Evolutionary conservation across 2,888 invertebrate genomes (phyloP).

Genomic region (Drosophila fungiperda): DNA sequence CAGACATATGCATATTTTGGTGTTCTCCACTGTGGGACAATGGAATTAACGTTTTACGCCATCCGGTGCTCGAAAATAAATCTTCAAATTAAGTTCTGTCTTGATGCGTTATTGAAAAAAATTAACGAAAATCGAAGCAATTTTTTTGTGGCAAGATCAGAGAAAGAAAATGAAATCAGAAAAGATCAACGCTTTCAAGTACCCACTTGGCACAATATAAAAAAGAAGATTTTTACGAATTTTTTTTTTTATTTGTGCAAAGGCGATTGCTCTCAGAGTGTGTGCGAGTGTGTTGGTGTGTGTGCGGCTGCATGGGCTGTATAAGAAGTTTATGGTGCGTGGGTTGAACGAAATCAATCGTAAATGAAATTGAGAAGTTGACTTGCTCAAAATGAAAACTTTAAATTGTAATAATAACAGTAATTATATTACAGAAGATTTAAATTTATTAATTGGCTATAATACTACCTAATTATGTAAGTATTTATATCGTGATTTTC

Average conservation of each 20-base stretch:
- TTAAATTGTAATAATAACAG: not conserved
- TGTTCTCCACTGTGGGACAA: slow-evolving; percentile 60
- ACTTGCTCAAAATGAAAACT: not conserved
- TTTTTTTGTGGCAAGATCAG: slow-evolving; percentile 46
- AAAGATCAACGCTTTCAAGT: slow-evolving; percentile 76
- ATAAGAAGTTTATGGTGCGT: slow-evolving; percentile 32
- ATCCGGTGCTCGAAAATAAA: slow-evolving; percentile 76
- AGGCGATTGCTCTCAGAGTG: slow-evolving; percentile 32
- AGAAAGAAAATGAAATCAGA: slow-evolving; percentile 70
- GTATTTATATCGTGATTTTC: not conserved
- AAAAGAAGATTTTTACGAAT: slow-evolving; percentile 56
- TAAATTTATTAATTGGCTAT: not conserved
- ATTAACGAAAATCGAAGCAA: slow-evolving; percentile 76
- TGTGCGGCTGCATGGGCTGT: slow-evolving; percentile 37
- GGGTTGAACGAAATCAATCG: slow-evolving; percentile 3
- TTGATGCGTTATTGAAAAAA: slow-evolving; percentile 59
- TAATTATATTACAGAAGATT: not conserved
- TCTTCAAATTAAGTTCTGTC: slow-evolving; percentile 72
- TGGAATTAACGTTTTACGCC: slow-evolving; percentile 61
- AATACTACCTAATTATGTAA: not conserved
- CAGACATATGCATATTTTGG: slow-evolving; percentile 14
- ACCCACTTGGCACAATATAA: slow-evolving; percentile 75
- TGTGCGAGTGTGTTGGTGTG: slow-evolving; percentile 3
- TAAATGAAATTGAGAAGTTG: not conserved
- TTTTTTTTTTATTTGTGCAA: slow-evolving; percentile 38